Evolutionary conservation across 2,797 vertebrate genomes (phyloP).

Genomic region (Numenius phaeopus): DNA sequence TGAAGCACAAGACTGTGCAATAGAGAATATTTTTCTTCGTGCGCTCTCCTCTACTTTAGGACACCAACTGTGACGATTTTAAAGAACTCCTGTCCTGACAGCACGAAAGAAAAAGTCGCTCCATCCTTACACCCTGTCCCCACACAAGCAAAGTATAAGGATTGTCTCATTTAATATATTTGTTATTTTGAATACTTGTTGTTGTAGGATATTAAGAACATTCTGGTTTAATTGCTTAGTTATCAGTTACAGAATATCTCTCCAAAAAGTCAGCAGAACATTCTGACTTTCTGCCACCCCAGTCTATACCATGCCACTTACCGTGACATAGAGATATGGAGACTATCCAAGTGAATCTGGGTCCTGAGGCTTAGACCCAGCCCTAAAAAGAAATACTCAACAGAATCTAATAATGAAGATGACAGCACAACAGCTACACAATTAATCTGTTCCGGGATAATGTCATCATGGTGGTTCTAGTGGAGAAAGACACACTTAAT

Average conservation of each 20-base stretch:
- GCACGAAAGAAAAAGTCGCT: neutral
- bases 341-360: neutral
- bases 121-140: neutral
- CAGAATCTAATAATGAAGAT: neutral
- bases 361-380: neutral
- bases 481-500: neutral
- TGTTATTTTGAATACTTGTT: neutral
- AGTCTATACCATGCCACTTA: accelerated
- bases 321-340: neutral
- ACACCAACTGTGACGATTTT: neutral
- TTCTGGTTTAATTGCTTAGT: neutral
- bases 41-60: neutral
- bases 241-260: neutral
- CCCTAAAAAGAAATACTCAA: neutral
- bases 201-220: neutral
- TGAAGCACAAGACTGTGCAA: neutral
- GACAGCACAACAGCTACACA: neutral
- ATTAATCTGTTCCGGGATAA: neutral
- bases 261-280: neutral
- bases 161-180: neutral
- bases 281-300: neutral
- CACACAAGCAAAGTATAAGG: neutral
- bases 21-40: neutral
- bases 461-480: neutral
- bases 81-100: neutral